phyloP scores from a whole-genome alignment of 2,888 invertebrate genomes.

The Tortrix viridana region DNA sequence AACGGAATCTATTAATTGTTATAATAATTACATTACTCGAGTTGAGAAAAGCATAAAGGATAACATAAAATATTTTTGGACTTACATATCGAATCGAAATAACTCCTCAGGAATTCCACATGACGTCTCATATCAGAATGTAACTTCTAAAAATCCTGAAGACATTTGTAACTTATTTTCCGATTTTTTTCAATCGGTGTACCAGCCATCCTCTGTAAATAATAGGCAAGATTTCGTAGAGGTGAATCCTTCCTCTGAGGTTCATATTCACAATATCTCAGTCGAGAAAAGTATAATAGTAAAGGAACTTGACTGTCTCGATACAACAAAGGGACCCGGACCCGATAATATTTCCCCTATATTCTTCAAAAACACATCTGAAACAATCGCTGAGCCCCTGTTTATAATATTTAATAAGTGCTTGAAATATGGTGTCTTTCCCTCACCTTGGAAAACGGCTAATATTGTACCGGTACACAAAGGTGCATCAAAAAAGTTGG shows the following conservation, averaged over 20 bases:
- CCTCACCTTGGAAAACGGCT: background rate
- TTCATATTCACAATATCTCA: background rate
- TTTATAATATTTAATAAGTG: constrained; percentile 6
- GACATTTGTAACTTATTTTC: constrained; percentile 10
- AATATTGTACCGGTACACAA: constrained; percentile 5
- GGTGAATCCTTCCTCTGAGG: background rate
- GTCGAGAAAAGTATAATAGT: background rate
- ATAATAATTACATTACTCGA: background rate
- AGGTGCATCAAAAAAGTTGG: background rate
- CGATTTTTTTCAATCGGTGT: constrained; percentile 6
- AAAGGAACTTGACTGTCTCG: background rate
- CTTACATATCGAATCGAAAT: background rate
- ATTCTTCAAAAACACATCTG: background rate
- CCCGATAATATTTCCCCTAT: background rate
- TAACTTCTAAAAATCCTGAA: background rate
- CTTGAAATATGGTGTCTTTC: background rate
- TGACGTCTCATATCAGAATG: background rate
- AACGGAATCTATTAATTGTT: background rate
- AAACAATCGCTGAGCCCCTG: background rate
- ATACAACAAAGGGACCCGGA: background rate
- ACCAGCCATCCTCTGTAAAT: background rate
- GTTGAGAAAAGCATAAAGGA: background rate
- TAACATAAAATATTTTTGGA: background rate
- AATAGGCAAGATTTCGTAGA: background rate
- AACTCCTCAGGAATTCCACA: background rate